Percentiles rank a stretch among this genome's conserved stretches.
phyloP scores from a whole-genome alignment of 1,140 invertebrate genomes.

The Platorchestia sp. region DNA sequence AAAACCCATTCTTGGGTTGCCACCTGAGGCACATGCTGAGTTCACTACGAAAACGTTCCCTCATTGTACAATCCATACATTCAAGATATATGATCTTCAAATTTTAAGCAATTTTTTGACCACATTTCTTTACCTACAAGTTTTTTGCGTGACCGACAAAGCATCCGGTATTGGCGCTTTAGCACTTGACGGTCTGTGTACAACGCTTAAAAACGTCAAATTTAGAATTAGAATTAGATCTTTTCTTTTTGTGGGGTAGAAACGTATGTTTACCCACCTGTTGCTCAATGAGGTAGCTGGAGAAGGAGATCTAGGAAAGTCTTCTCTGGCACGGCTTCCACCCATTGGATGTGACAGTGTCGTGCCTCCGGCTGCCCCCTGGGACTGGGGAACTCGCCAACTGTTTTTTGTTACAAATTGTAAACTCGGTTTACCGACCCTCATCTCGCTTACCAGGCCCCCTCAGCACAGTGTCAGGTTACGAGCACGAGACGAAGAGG shows the following conservation, averaged over 20 bases:
- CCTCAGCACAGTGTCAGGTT: neutral
- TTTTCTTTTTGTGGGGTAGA: neutral
- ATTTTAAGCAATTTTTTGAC: neutral
- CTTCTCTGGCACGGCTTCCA: neutral
- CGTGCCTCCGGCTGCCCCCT: neutral
- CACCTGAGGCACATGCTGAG: no score
- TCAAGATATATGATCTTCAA: neutral
- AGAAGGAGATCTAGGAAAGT: neutral
- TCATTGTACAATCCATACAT: neutral
- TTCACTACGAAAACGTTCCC: neutral
- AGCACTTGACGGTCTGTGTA: neutral
- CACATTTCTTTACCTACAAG: neutral
- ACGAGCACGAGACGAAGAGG: no score
- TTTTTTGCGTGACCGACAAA: neutral
- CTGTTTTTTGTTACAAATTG: neutral
- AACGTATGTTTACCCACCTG: neutral
- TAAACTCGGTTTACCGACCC: neutral
- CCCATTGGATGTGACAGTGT: neutral
- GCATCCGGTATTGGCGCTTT: neutral
- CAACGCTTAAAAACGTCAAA: neutral
- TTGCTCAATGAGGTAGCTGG: neutral
- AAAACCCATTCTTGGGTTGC: no score
- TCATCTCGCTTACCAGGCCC: neutral
- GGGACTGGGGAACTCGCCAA: neutral
- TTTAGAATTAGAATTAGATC: neutral